Conservation (phyloP, 2,888 invertebrate species). For the Saturnia pavonia region DNA sequence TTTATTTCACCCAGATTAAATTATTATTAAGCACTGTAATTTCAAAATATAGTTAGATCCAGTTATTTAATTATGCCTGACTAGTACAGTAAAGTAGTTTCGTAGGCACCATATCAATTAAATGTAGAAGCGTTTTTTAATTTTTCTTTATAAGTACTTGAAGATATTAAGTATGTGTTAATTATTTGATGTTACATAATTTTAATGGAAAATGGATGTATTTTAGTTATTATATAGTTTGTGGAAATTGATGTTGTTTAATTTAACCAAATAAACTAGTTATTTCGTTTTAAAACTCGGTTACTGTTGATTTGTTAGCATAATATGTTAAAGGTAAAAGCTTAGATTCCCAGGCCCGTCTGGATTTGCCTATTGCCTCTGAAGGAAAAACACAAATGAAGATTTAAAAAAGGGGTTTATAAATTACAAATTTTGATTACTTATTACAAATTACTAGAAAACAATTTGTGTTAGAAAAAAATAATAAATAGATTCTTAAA, state of each 20-base stretch:
- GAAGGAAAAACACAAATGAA: no score
- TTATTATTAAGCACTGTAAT: neutral
- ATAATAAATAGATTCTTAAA: no score
- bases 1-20: no score
- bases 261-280: conserved; percentile 1
- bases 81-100: neutral
- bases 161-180: conserved; percentile 5
- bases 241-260: conserved; percentile 27
- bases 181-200: conserved; percentile 20
- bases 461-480: no score
- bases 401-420: no score
- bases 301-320: no score
- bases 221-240: conserved; percentile 44
- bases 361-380: no score
- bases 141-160: neutral
- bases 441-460: no score
- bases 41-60: neutral
- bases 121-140: neutral
- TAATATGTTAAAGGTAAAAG: no score
- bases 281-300: neutral
- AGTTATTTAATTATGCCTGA: neutral
- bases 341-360: no score
- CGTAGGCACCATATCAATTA: neutral
- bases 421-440: no score
- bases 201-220: conserved; percentile 24